Percentiles rank a stretch among this genome's conserved stretches.
These are phyloP conservation scores for Calyptommatus sinebrachiatus DNA, from an alignment of 2,113 vertebrate species.

Conservation along the genomic window DNA sequence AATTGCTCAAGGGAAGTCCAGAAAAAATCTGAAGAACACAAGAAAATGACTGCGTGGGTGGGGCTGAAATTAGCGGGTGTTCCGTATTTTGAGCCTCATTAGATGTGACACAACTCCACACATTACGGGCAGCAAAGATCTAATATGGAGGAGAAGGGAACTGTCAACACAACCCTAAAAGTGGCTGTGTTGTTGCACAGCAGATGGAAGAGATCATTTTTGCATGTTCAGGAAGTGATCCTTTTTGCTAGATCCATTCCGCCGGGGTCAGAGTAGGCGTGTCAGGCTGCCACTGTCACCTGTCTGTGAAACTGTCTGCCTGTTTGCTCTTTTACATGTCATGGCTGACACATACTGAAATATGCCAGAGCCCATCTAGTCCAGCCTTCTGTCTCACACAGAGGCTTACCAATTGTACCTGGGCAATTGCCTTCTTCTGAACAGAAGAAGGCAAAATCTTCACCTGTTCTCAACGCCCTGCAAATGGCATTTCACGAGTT, in stretches of 20 bases:
- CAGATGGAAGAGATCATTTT: slow-evolving; percentile 16
- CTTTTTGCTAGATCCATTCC: neutral
- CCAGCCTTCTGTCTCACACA: too few relatives aligned
- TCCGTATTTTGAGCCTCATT: neutral
- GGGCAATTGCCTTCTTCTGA: too few relatives aligned
- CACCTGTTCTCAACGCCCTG: too few relatives aligned
- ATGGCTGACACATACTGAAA: too few relatives aligned
- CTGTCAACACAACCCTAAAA: slow-evolving; percentile 26
- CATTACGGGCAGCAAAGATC: slow-evolving; percentile 37
- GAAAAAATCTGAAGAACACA: slow-evolving; percentile 57
- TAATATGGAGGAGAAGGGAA: slow-evolving; percentile 5
- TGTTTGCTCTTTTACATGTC: too few relatives aligned
- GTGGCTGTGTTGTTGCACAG: slow-evolving; percentile 9
- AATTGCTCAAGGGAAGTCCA: slow-evolving; percentile 56
- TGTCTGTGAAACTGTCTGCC: too few relatives aligned
- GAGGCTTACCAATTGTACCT: too few relatives aligned
- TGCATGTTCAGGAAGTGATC: neutral
- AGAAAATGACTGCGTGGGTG: neutral
- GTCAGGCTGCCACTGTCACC: neutral
- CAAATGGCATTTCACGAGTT: too few relatives aligned
- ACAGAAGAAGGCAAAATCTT: too few relatives aligned
- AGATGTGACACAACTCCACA: slow-evolving; percentile 26
- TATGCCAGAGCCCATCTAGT: too few relatives aligned
- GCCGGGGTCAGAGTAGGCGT: neutral
- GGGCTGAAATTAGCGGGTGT: neutral